Evolutionary conservation across 1,140 invertebrate genomes (phyloP).

Genomic region (Alviniconcha marisindica): DNA sequence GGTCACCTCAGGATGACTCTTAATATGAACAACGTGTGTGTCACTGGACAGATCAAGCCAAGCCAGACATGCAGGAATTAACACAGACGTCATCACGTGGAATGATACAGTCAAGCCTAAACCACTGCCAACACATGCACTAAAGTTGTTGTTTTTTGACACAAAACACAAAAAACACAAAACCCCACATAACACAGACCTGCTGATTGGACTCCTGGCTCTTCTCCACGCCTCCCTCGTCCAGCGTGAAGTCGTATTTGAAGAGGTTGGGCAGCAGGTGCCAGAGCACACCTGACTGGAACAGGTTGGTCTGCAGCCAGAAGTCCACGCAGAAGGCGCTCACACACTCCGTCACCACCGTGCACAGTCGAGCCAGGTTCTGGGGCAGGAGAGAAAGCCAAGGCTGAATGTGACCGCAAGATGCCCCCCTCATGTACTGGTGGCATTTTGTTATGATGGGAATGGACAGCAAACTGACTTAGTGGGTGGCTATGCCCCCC

Average conservation of each 20-base stretch:
- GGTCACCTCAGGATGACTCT: too few relatives aligned
- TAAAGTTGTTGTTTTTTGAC: too few relatives aligned
- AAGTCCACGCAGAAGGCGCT: conserved; percentile 88
- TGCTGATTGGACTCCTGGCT: conserved; percentile 89
- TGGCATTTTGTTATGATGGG: too few relatives aligned
- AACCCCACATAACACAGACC: conserved; percentile 62
- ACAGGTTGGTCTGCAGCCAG: conserved; percentile 91
- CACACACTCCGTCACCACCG: conserved; percentile 90
- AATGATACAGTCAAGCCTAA: not conserved
- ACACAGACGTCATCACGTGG: not conserved
- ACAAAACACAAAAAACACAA: not conserved
- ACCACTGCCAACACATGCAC: too few relatives aligned
- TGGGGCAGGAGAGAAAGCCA: conserved; percentile 75
- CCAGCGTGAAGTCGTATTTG: conserved; percentile 97
- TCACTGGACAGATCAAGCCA: not conserved
- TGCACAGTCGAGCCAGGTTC: conserved; percentile 88
- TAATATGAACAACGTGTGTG: too few relatives aligned
- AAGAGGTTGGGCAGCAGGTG: conserved; percentile 94
- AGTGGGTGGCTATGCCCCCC: too few relatives aligned
- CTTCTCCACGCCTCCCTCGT: conserved; percentile 95
- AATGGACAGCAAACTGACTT: too few relatives aligned
- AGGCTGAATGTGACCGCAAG: too few relatives aligned
- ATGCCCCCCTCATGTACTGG: too few relatives aligned
- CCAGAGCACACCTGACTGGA: conserved; percentile 95
- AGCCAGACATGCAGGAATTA: too few relatives aligned